Percentiles rank a stretch among this genome's conserved stretches.
Conservation (phyloP, 2,113 vertebrate genomes). For the Tupaia chinensis region DNA sequence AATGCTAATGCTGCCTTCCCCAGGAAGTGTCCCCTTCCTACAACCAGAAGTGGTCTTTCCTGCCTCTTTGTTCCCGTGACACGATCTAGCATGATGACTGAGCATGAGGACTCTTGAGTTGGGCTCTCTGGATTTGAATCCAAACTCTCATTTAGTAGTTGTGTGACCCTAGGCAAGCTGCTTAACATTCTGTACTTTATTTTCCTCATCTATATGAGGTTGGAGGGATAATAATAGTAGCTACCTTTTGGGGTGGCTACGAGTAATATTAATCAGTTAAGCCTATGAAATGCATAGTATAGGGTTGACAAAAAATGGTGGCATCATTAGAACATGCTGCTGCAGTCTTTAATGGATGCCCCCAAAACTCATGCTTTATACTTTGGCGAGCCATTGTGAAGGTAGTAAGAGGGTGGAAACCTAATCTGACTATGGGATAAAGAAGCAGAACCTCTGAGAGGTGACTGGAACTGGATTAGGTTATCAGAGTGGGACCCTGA, state of each 20-base stretch:
- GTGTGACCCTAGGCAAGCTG: neutral
- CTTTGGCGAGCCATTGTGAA: too few relatives aligned
- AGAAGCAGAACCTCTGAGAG: too few relatives aligned
- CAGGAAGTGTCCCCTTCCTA: conserved; percentile 66
- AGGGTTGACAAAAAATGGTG: neutral
- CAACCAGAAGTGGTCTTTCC: conserved; percentile 62
- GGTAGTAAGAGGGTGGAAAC: too few relatives aligned
- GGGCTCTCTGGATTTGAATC: neutral
- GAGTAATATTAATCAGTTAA: neutral
- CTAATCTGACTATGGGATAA: too few relatives aligned
- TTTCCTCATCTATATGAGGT: neutral
- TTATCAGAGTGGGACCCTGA: too few relatives aligned
- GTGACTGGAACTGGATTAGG: too few relatives aligned
- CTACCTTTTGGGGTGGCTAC: neutral
- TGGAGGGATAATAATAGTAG: neutral
- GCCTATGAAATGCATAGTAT: neutral
- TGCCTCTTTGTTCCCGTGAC: conserved; percentile 48
- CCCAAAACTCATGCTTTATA: too few relatives aligned
- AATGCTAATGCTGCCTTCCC: conserved; percentile 56
- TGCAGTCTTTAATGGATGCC: too few relatives aligned
- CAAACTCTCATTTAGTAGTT: neutral
- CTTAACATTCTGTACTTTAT: neutral
- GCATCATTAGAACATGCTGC: neutral
- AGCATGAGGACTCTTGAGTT: neutral
- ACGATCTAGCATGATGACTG: neutral